A percentile compares a stretch with the other conserved stretches of the same genome.
phyloP scores from a whole-genome alignment of 2,113 vertebrate genomes.

The Cololabis saira region DNA sequence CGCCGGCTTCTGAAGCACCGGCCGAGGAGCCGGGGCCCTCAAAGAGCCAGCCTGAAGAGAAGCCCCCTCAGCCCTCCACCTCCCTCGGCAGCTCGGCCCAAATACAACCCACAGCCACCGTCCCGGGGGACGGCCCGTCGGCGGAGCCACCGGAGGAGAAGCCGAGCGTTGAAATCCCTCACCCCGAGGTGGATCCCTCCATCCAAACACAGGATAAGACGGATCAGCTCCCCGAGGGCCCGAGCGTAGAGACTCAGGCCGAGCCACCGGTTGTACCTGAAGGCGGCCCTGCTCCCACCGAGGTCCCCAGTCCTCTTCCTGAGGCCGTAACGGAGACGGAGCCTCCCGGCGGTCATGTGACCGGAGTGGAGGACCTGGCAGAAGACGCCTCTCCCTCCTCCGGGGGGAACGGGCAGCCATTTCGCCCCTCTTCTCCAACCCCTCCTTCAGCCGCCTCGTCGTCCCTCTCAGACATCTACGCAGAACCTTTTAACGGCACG shows the following conservation, averaged over 20 bases:
- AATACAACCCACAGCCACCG: slow-evolving; percentile 9
- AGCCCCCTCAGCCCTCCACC: slow-evolving; percentile 7
- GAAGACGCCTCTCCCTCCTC: slow-evolving; percentile 82
- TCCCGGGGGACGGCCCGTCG: slow-evolving; percentile 12
- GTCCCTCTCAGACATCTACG: slow-evolving; percentile 89
- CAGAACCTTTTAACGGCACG: slow-evolving; percentile 88
- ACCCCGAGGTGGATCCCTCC: slow-evolving; percentile 13
- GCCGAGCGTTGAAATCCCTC: slow-evolving; percentile 1
- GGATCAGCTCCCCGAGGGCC: slow-evolving; percentile 26
- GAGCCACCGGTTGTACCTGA: slow-evolving; percentile 47
- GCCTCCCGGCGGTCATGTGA: slow-evolving; percentile 31
- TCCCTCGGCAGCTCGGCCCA: slow-evolving; percentile 13
- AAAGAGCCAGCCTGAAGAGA: slow-evolving; percentile 38
- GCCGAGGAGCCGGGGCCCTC: slow-evolving; percentile 34
- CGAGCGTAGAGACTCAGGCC: slow-evolving; percentile 63
- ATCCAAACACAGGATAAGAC: slow-evolving; percentile 22
- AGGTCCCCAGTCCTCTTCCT: slow-evolving; percentile 60
- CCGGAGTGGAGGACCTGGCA: slow-evolving; percentile 76
- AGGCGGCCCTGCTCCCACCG: slow-evolving; percentile 30
- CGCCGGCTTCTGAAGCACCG: slow-evolving; percentile 70
- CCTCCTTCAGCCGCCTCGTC: slow-evolving; percentile 17
- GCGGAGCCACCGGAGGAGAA: slow-evolving; percentile 24
- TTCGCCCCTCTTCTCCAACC: slow-evolving; percentile 65
- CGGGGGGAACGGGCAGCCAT: slow-evolving; percentile 52
- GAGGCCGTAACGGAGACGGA: slow-evolving; percentile 37